Evolutionary conservation across 1,140 invertebrate species (phyloP).

Genomic region (Euborellia annulipes): DNA sequence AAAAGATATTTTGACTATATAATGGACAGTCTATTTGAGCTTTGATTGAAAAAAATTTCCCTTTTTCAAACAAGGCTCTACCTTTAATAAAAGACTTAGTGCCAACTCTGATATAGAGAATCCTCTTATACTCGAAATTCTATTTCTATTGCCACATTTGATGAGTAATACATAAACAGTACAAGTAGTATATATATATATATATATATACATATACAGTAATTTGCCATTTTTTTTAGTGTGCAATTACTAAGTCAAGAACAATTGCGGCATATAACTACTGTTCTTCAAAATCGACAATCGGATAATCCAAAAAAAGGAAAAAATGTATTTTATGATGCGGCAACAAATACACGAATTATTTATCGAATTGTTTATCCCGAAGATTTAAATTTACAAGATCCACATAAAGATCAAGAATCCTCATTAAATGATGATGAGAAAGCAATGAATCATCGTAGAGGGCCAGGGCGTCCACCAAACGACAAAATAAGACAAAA

Average conservation of each 20-base stretch:
- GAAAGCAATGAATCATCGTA: constrained; percentile 12
- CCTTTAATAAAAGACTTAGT: no score
- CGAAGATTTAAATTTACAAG: constrained; percentile 26
- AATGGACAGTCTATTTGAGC: no score
- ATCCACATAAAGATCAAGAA: constrained; percentile 8
- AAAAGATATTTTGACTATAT: no score
- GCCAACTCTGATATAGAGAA: no score
- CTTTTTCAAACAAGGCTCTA: no score
- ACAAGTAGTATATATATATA: no score
- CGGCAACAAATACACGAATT: constrained; percentile 37
- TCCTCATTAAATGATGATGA: no score
- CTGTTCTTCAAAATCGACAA: constrained; percentile 36
- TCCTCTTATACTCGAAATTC: no score
- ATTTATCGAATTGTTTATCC: constrained; percentile 32
- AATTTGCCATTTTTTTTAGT: constrained; percentile 28
- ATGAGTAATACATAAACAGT: no score
- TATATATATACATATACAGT: constrained; percentile 15
- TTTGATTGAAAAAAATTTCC: no score
- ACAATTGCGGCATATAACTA: constrained; percentile 43
- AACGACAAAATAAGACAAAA: constrained; percentile 21
- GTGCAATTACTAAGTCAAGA: constrained; percentile 38
- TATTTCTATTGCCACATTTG: no score
- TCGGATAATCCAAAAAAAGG: constrained; percentile 25
- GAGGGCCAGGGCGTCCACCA: constrained; percentile 28
- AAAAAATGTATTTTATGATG: constrained; percentile 37